phyloP scores from a whole-genome alignment of 2,797 vertebrate species.

The Coregonus ussuriensis region DNA sequence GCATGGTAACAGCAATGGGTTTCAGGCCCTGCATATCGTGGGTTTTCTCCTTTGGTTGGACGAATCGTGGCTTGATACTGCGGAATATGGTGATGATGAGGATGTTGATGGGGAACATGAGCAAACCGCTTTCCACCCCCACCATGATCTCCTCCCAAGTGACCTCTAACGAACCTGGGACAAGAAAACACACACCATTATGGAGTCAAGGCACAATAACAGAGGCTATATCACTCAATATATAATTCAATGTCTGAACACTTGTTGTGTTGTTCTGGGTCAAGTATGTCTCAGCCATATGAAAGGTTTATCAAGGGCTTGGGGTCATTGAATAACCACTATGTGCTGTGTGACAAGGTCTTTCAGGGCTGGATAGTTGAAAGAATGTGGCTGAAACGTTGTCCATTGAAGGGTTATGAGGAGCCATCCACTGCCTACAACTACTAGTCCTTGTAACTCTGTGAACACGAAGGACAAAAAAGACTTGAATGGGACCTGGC shows the following conservation, averaged over 20 bases:
- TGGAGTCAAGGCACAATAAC: too few species aligned
- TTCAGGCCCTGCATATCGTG: conserved; percentile 24
- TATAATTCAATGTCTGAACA: not conserved
- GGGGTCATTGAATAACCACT: not conserved
- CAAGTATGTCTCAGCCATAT: not conserved
- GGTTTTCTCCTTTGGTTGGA: conserved; percentile 30
- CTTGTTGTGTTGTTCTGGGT: not conserved
- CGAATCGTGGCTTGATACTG: conserved; percentile 72
- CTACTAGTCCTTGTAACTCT: not conserved
- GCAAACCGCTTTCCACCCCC: conserved; percentile 78
- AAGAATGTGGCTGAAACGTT: not conserved
- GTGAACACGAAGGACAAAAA: not conserved
- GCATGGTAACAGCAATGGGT: conserved; percentile 43
- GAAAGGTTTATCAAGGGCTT: not conserved
- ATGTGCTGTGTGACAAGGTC: not conserved
- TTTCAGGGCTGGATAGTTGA: not conserved
- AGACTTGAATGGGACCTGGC: not conserved
- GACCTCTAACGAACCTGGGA: conserved; percentile 69
- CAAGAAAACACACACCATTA: not conserved
- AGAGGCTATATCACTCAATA: not conserved
- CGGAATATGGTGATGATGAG: conserved; percentile 86
- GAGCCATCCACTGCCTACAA: not conserved
- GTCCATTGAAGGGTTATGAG: not conserved
- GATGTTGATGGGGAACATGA: conserved; percentile 88
- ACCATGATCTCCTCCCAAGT: conserved; percentile 82